Conservation (phyloP, 2,113 vertebrate species). For the Clarias macrocephalus region DNA sequence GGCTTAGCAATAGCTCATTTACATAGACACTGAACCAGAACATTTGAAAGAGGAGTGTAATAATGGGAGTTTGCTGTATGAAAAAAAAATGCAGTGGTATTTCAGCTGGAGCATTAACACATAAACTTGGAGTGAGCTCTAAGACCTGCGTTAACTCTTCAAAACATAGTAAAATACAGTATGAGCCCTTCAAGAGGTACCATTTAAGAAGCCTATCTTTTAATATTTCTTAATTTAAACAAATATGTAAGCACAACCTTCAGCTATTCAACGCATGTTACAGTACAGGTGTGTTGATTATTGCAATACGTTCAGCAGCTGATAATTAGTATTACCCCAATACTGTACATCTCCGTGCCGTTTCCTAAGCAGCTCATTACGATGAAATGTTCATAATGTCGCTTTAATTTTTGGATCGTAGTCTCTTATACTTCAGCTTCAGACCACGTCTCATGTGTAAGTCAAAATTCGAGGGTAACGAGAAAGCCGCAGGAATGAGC, state of each 20-base stretch:
- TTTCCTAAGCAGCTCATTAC: background rate
- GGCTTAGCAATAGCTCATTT: too few species aligned
- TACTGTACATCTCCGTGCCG: background rate
- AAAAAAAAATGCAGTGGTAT: too few species aligned
- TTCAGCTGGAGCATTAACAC: too few species aligned
- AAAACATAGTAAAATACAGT: too few species aligned
- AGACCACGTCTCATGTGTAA: background rate
- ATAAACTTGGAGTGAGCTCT: too few species aligned
- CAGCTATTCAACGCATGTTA: background rate
- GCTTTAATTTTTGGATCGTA: constrained; percentile 7
- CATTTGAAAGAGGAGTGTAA: too few species aligned
- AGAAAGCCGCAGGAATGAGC: constrained; percentile 12
- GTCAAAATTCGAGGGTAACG: constrained; percentile 10
- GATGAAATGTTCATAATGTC: background rate
- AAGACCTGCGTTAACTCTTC: too few species aligned
- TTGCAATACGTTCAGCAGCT: too few species aligned
- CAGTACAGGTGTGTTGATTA: background rate
- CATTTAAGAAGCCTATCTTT: background rate
- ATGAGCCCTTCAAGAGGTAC: background rate
- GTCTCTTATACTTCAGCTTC: background rate
- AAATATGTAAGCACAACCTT: background rate
- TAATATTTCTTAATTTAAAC: background rate
- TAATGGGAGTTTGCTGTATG: too few species aligned
- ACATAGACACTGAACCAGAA: too few species aligned
- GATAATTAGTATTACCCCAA: background rate